Percentiles rank a stretch among this genome's conserved stretches.
These are phyloP conservation scores for Echeneis naucrates DNA, from an alignment of 2,797 vertebrate genomes.

Conservation along the genomic window DNA sequence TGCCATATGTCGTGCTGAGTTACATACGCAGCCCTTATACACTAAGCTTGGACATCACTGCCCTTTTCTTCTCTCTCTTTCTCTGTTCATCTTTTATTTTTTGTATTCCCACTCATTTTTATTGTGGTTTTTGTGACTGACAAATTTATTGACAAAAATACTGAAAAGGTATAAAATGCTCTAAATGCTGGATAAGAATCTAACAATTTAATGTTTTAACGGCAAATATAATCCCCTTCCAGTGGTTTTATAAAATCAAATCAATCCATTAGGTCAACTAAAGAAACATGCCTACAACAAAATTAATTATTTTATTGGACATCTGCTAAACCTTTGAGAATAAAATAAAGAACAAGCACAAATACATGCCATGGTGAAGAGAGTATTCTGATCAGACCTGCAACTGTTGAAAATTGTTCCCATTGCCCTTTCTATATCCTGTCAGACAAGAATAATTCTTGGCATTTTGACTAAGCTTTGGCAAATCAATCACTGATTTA, in stretches of 20 bases:
- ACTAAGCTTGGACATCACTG: conserved; percentile 16
- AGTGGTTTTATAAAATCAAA: background rate
- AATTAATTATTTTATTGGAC: background rate
- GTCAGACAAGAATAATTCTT: too few relatives aligned
- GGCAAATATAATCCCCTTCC: background rate
- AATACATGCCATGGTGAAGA: too few relatives aligned
- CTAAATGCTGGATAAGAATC: too few relatives aligned
- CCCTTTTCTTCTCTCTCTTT: background rate
- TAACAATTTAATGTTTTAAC: too few relatives aligned
- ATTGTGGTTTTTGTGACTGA: conserved; percentile 24
- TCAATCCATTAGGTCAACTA: background rate
- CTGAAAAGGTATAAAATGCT: too few relatives aligned
- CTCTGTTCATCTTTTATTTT: conserved; percentile 16
- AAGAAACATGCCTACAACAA: background rate
- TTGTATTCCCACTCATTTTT: conserved; percentile 5
- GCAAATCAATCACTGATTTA: background rate
- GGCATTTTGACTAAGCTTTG: background rate
- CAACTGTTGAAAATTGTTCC: too few relatives aligned
- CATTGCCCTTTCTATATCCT: too few relatives aligned
- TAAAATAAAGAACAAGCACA: background rate
- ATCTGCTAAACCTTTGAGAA: background rate
- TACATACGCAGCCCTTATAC: conserved; percentile 19
- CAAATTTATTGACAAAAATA: conserved; percentile 8
- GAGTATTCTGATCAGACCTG: too few relatives aligned
- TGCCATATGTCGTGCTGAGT: conserved; percentile 56